Base-by-base conservation (phyloP, 2,797 vertebrate genomes). In the Myotis myotis region DNA sequence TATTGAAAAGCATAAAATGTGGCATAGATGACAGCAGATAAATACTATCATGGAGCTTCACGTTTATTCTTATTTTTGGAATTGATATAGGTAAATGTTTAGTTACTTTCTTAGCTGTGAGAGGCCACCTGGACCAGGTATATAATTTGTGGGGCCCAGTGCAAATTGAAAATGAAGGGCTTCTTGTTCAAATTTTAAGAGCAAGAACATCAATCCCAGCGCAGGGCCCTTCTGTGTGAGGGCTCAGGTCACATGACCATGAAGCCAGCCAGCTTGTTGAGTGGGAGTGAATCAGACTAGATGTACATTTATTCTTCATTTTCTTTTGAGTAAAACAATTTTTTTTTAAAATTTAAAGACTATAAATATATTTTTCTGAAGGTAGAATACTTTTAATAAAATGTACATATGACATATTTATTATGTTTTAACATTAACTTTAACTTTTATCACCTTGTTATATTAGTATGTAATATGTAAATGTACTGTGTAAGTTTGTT, bases 161-260 rank as follows among this genome's bases (percentile, higher is more conserved):
- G 44, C 64, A 94, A 30, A 38, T 25, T 6, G 25, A 60, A 84
- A 55, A 75, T 17, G 22, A 8, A 64, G 28, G 55, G 22, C 5
- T 49, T 41, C 64, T 75, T 28, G 38, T 22, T 82, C 41, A 70
- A 1, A 33, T 84, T 75, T 89, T 20, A 53, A 8, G 30, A 38
- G 20, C 3, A 47, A 51, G 41, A 66, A 15, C 8, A 1, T 41
- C 36, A 49, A 60, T 25, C 8, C 74, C 78, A 33, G 1, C 0
- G 0, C 1, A 15, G 51, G 57, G 23, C 16, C 44, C 10, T 0
- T 15, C 23, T 2, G 0, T 33, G 22, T 33, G 28, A 28, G 33
- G 19, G 0, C 1, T 0, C 0, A 20, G 15, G 49, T 47, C 17
- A 8, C 11, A 2, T 0, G 7, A 0, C 22, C 28, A 3, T 0